A percentile compares a stretch with the other conserved stretches of the same genome.
Evolutionary conservation across 2,888 invertebrate genomes (phyloP).

Genomic region (Cabera pusaria): DNA sequence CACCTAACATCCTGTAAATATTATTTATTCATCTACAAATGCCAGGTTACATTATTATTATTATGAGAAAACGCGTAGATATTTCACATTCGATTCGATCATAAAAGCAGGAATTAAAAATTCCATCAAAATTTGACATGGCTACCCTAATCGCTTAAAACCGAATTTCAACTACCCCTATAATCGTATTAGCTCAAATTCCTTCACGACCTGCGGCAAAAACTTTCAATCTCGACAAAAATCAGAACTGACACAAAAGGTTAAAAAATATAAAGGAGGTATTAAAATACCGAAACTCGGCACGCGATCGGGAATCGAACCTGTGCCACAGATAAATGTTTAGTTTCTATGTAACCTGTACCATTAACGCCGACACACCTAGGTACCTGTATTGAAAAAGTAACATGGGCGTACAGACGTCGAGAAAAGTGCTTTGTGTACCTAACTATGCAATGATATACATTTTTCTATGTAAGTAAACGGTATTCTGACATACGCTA

Average conservation of each 20-base stretch:
- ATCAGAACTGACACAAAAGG: conserved; percentile 13
- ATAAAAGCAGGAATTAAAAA: too few relatives aligned
- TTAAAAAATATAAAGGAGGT: conserved; percentile 43
- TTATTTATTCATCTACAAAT: too few relatives aligned
- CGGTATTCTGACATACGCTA: too few relatives aligned
- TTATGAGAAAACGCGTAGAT: too few relatives aligned
- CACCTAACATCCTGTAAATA: too few relatives aligned
- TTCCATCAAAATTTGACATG: conserved; percentile 15
- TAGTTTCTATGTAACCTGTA: too few relatives aligned
- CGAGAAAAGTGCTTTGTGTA: conserved; percentile 32
- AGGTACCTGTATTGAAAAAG: conserved; percentile 58
- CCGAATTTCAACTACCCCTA: too few relatives aligned
- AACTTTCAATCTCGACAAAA: conserved; percentile 35
- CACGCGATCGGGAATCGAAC: conserved; percentile 73
- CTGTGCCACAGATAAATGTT: too few relatives aligned
- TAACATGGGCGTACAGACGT: conserved; percentile 40
- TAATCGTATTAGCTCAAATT: conserved; percentile 37
- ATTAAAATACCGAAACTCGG: conserved; percentile 62
- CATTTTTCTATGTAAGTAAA: too few relatives aligned
- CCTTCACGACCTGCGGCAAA: conserved; percentile 37
- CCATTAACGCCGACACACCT: conserved; percentile 65
- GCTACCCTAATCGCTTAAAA: conserved; percentile 18
- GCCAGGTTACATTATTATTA: too few relatives aligned
- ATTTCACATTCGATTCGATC: too few relatives aligned
- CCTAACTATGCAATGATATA: too few relatives aligned